Base-by-base conservation (phyloP, 2,113 vertebrate genomes). In the Cariama cristata region DNA sequence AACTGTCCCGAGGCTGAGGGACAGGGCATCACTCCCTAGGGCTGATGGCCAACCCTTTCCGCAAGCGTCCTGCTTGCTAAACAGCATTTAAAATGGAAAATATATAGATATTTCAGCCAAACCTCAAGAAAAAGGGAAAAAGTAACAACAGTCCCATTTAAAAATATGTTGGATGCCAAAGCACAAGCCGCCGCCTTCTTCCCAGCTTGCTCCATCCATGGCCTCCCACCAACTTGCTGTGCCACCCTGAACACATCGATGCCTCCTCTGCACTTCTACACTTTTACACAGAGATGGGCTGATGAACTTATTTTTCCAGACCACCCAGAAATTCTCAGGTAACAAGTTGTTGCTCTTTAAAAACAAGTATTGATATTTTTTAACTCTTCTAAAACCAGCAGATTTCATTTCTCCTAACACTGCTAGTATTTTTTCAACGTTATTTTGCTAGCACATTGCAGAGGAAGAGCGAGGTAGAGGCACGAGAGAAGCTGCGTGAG, bases 11-110 rank as follows among this genome's bases (percentile, higher is more conserved):
- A 9, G 13, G 16, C 40, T 18, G 32, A 47, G 35, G 49, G 40
- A 69, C 6, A 42, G 14, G 28, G 4, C 21, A 44, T 22, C 0
- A 0, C 40, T 64, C 58, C 22, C 30, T 6, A 24, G 9, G 30
- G 38, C 47, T 83, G n/a, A 53, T 3, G 11, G 30, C 3, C 49
- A 42, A 14, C 2, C 4, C 14, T 64, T 49, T 26, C 55, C 4
- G 1, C 17, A 45, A n/a, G 6, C 2, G 7, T 27, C 13, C 28
- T 35, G 9, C 32, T 35, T 30, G 14, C 23, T 50, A 22, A 55
- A 35, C 9, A 30, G 13, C 18, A 32, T 15, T 50, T 62, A 16
- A 62, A 80, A 42, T 15, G 16, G 18, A 56, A 60, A 4, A 24
- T 6, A 40, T 12, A 26, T 19, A 20, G 11, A 4, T 44, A 8